Percentiles rank a stretch among this genome's conserved stretches.
These are phyloP conservation scores for Echiichthys vipera DNA, from an alignment of 2,797 vertebrate genomes.

Conservation along the genomic window DNA sequence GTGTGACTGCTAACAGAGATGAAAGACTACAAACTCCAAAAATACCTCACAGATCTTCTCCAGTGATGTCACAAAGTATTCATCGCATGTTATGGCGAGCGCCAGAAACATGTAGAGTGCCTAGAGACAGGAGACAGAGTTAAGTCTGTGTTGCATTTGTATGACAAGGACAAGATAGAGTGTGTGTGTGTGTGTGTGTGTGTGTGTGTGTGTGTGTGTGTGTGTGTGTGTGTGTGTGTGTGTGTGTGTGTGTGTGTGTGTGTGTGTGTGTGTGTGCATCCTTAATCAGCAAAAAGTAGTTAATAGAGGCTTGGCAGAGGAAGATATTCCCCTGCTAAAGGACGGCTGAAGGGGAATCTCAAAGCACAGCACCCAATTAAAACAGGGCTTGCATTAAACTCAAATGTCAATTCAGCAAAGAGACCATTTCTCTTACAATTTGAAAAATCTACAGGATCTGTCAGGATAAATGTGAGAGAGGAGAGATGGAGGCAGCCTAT, in stretches of 20 bases:
- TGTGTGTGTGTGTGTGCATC: neutral
- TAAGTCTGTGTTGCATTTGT: neutral
- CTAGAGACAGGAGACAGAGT: conserved; percentile 72
- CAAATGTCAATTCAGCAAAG: conserved; percentile 23
- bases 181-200: neutral
- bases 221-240: neutral
- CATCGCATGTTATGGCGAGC: conserved; percentile 96
- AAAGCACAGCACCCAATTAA: conserved; percentile 18
- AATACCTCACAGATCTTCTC: conserved; percentile 98
- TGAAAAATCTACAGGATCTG: conserved; percentile 25
- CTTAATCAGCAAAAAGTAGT: conserved; percentile 38
- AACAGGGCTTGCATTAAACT: conserved; percentile 21
- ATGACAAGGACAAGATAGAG: neutral
- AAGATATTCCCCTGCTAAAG: conserved; percentile 14
- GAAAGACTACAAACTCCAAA: conserved; percentile 11
- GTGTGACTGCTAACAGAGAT: rapidly evolving
- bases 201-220: neutral
- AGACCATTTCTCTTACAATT: neutral
- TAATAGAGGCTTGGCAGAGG: conserved; percentile 1
- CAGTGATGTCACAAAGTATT: conserved; percentile 97
- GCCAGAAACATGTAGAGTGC: conserved; percentile 99
- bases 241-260: neutral
- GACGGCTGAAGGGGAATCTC: conserved; percentile 33
- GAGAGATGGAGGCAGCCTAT: conserved; percentile 10
- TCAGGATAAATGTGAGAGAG: neutral